Evolutionary conservation across 2,113 vertebrate genomes (phyloP).

Genomic region (Eclectus roratus): DNA sequence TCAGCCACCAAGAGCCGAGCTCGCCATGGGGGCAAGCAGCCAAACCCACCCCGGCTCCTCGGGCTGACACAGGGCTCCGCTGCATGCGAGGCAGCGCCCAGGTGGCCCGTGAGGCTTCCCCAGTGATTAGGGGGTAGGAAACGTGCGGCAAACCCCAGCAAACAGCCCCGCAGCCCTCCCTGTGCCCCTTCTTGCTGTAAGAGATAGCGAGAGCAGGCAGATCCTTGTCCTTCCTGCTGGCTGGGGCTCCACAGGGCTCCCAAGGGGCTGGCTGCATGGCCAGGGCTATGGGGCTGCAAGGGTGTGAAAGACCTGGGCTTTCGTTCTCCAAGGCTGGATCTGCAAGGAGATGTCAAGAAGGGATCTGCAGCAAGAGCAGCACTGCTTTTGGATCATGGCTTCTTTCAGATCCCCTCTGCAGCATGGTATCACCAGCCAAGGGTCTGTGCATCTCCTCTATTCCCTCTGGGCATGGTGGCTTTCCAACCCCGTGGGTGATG

Average conservation of each 20-base stretch:
- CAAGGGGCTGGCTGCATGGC: not conserved
- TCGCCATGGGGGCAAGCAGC: slow-evolving; percentile 36
- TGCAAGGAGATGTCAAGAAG: not conserved
- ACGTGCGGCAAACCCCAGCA: not conserved
- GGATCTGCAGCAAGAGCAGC: not conserved
- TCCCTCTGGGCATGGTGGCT: not conserved
- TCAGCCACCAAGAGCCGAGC: slow-evolving; percentile 51
- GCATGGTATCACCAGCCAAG: fast-evolving
- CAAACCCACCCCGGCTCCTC: slow-evolving; percentile 23
- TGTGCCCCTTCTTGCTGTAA: not conserved
- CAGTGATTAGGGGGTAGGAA: not conserved
- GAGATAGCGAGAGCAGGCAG: not conserved
- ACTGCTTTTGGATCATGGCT: not conserved
- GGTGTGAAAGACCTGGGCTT: not conserved
- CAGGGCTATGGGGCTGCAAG: fast-evolving
- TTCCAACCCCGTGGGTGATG: fast-evolving
- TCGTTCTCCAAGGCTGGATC: not conserved
- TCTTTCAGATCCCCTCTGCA: not conserved
- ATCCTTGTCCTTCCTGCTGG: fast-evolving
- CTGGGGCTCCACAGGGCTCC: not conserved
- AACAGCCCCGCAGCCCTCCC: not conserved
- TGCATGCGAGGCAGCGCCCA: slow-evolving; percentile 28
- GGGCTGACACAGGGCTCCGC: not conserved
- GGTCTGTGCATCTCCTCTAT: not conserved
- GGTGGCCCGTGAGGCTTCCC: not conserved